These are phyloP conservation scores for Peromyscus polionotus DNA, from an alignment of 2,113 vertebrate species.

Conservation along the genomic window DNA sequence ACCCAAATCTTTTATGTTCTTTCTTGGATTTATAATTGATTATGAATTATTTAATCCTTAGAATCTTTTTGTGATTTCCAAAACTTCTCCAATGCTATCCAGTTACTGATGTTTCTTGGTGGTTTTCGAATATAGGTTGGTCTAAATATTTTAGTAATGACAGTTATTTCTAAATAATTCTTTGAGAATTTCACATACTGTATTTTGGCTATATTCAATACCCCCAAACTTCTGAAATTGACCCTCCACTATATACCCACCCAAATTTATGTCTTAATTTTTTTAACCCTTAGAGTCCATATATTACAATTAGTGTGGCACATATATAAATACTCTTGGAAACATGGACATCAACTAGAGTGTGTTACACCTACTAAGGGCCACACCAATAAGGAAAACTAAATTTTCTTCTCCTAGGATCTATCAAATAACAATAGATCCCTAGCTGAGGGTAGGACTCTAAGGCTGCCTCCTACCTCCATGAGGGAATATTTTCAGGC, in stretches of 20 bases:
- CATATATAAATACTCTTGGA: background rate
- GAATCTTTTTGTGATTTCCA: background rate
- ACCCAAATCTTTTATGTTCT: background rate
- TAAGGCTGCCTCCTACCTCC: too few species aligned
- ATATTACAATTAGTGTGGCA: background rate
- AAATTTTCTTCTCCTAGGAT: background rate
- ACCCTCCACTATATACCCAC: background rate
- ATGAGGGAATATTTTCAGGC: background rate
- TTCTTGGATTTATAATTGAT: background rate
- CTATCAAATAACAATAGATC: background rate
- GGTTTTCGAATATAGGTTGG: background rate
- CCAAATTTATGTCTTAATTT: background rate
- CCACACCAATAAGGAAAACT: background rate
- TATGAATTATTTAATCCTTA: background rate
- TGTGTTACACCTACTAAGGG: background rate
- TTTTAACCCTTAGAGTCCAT: background rate
- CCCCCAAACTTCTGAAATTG: background rate
- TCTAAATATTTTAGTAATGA: background rate
- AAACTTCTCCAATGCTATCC: background rate
- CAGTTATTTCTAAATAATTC: background rate
- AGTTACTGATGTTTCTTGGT: background rate
- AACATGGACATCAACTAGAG: background rate
- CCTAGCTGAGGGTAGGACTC: too few species aligned
- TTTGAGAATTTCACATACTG: background rate
- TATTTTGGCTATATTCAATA: background rate